Evolutionary conservation across 2,113 vertebrate species (phyloP), one percentile per base, ranked within the genome.

Genomic region (Coptodon bakossiorum): DNA sequence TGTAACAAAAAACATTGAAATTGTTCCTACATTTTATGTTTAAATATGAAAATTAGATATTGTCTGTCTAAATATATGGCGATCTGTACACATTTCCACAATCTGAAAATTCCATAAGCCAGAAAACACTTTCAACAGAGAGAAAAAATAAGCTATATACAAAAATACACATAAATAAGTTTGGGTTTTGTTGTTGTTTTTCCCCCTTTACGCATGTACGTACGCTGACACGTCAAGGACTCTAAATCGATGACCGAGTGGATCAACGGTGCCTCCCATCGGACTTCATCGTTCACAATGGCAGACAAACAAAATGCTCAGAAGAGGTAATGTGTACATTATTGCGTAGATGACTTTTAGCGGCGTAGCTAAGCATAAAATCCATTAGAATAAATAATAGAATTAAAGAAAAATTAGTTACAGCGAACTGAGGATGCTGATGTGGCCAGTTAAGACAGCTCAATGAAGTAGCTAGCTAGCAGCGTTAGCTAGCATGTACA

Each of bases 231-330:
- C n/a, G 11, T 43, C 45, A 36, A 94, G 94, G 92, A 29, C 3
- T 82, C 16, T 3, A 11, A 95, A 91, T 95, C 93, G 88, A 96
- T 52, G 4, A 17, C n/a, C 45, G 94, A 95, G 84, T 22, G 40
- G 79, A 1, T 81, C 61, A 7, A 19, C 66, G 14, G 36, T 12
- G 53, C 66, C 80, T 86, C 83, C 81, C 80, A 17, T 10, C 27
- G 9, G 63, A 50, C 5, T 22, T 61, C n/a, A 24, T 54, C 57
- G n/a, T 17, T 82, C 76, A 89, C 84, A 82, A 96, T 96, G 95
- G 88, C 95, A 80, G 94, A 96, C 79, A 96, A 95, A 94, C 94
- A 82, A 89, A 94, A 68, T 71, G 11, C 76, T 4, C 95, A 94
- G 80, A 96, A 95, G 92, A 94, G 94, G 95, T 96, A 92, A 86